A percentile compares a stretch with the other conserved stretches of the same genome.
phyloP scores from a whole-genome alignment of 2,888 invertebrate genomes.

The Muschampia plurimacula region DNA sequence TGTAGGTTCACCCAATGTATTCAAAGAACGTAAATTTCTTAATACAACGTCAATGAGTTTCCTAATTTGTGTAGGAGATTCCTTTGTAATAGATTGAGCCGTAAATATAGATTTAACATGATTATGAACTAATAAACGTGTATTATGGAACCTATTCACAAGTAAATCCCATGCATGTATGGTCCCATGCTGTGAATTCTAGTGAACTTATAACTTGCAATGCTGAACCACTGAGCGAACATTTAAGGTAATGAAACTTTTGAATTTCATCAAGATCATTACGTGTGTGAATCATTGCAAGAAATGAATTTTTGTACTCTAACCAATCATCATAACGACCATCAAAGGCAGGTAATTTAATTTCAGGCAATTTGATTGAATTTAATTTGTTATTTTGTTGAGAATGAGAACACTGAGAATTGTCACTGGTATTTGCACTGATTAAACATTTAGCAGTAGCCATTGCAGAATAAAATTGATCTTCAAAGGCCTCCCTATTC shows the following conservation, averaged over 20 bases:
- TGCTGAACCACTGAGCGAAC: slow-evolving; percentile 30
- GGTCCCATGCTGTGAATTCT: slow-evolving; percentile 35
- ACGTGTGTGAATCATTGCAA: slow-evolving; percentile 41
- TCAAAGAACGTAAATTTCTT: slow-evolving; percentile 24
- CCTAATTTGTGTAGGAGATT: slow-evolving; percentile 27
- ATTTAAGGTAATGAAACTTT: slow-evolving; percentile 34
- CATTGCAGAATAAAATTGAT: slow-evolving; percentile 14
- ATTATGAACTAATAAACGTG: slow-evolving; percentile 34
- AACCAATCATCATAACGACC: slow-evolving; percentile 39
- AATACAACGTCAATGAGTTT: slow-evolving; percentile 32
- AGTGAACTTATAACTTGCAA: slow-evolving; percentile 39
- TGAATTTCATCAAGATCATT: slow-evolving; percentile 40
- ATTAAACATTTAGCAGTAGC: slow-evolving; percentile 18
- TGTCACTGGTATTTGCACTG: slow-evolving; percentile 3
- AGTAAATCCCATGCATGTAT: slow-evolving; percentile 37
- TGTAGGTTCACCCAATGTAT: slow-evolving; percentile 7
- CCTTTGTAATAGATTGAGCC: slow-evolving; percentile 18
- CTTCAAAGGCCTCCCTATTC: slow-evolving; percentile 14
- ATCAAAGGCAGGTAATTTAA: slow-evolving; percentile 15
- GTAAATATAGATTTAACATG: slow-evolving; percentile 35
- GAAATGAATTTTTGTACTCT: slow-evolving; percentile 40
- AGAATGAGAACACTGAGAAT: slow-evolving; percentile 9
- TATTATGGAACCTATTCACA: slow-evolving; percentile 32
- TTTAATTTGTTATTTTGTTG: background rate
- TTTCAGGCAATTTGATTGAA: slow-evolving; percentile 9